Evolutionary conservation across 1,140 invertebrate genomes (phyloP), one percentile per base, ranked within the genome.

Genomic region (Leptestheria dahalacensis): DNA sequence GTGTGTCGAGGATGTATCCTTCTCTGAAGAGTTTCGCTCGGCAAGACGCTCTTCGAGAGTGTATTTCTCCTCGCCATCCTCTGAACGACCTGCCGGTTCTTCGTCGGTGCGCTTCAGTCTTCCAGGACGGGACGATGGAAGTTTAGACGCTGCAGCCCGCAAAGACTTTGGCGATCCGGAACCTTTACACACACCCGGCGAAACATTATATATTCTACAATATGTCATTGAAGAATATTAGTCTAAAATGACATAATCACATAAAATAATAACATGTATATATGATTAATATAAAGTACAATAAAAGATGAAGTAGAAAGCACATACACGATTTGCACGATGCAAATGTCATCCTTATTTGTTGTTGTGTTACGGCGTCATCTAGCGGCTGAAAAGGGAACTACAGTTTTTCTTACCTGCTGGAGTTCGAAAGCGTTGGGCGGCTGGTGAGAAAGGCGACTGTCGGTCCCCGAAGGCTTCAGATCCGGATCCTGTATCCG

Each of bases 361-460:
- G n/a, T n/a, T n/a, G n/a, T n/a, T n/a, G n/a, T n/a, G n/a, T n/a
- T n/a, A n/a, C n/a, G n/a, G n/a, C n/a, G n/a, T n/a, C n/a, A n/a
- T n/a, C n/a, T n/a, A n/a, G n/a, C n/a, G n/a, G n/a, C n/a, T n/a
- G n/a, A n/a, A n/a, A n/a, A n/a, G n/a, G n/a, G n/a, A n/a, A n/a
- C n/a, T n/a, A n/a, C n/a, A n/a, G n/a, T n/a, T n/a, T n/a, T n/a
- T n/a, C n/a, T n/a, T 41, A 41, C 33, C 33, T 41, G 33, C 33
- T 41, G 15, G 24, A 6, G 18, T 26, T 48, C 41, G 29, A 24
- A 47, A 25, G 41, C 48, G 25, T 59, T 51, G 48, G 48, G n/a
- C 26, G 48, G 41, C 18, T 59, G 48, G 11, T 12, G 20, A 57
- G 18, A 63, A 48, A 1, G 62, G 58, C 53, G 21, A n/a, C 6